Conservation (phyloP, 1,140 invertebrate genomes). For the Anadara kagoshimensis region DNA sequence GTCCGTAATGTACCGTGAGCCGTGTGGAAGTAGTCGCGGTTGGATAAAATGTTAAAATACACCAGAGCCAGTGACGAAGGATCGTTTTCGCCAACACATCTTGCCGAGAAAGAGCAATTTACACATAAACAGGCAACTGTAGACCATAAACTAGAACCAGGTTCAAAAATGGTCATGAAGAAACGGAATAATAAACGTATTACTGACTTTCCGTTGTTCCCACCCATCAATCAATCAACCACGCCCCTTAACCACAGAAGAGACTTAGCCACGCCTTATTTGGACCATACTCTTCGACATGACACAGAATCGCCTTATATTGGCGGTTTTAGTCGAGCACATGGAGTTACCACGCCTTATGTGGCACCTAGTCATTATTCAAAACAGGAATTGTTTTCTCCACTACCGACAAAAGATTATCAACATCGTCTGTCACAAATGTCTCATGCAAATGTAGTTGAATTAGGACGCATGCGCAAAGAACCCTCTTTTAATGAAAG, state of each 20-base stretch:
- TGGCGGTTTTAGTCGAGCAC: constrained; percentile 33
- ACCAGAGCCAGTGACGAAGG: constrained; percentile 46
- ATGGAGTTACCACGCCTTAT: constrained; percentile 51
- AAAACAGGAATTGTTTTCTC: constrained; percentile 31
- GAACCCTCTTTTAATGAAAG: constrained; percentile 41
- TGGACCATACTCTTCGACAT: constrained; percentile 31
- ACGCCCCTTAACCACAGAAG: constrained; percentile 37
- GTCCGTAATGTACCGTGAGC: too few species aligned
- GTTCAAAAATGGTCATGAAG: constrained; percentile 55
- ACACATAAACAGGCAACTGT: constrained; percentile 42
- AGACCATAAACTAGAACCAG: constrained; percentile 36
- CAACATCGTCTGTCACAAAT: constrained; percentile 17
- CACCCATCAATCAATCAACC: constrained; percentile 36
- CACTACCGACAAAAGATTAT: constrained; percentile 24
- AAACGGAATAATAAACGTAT: constrained; percentile 28
- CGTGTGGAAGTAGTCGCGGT: too few species aligned
- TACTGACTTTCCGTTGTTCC: constrained; percentile 39
- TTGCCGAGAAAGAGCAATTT: constrained; percentile 18
- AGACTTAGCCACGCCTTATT: constrained; percentile 45
- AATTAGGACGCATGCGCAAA: constrained; percentile 38
- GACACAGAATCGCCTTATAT: constrained; percentile 23
- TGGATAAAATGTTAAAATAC: constrained; percentile 47
- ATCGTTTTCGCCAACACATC: constrained; percentile 43
- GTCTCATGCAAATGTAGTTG: constrained; percentile 41
- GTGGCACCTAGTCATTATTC: constrained; percentile 39